Evolutionary conservation across 1,140 invertebrate species (phyloP), one percentile per base, ranked within the genome.

Genomic region (Rhyzopertha dominica): DNA sequence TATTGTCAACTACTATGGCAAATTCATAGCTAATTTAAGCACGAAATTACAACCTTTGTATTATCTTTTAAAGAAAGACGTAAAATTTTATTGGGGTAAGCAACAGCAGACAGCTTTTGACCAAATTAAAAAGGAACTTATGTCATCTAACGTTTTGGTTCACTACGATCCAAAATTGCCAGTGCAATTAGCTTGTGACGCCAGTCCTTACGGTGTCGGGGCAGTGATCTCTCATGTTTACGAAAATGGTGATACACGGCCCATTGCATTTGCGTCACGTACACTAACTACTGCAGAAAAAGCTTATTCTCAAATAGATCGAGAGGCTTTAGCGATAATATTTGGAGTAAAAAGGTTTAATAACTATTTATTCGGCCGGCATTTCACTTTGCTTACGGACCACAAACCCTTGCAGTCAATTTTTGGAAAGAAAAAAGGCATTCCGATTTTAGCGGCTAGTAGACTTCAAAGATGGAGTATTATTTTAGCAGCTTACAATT

Each of bases 11-110:
- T 74, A 69, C 41, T 64, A 66, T 43, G 29, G 62, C 2, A 53
- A 58, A 41, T 71, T 69, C 52, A 61, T 73, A 14, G 56, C 43
- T 41, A 57, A 53, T 31, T 52, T 62, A 50, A 65, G 65, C n/a
- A 41, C 49, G 14, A 58, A 63, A 20, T 56, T 65, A 9, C 53
- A 50, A 40, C 66, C 65, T 10, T 46, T 75, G 19, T 63, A 65
- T 31, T 24, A 61, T 8, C 54, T 73, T 3, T 39, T 60, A 20
- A 59, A 64, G 35, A 68, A 66, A 54, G 54, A 39, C 14, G 38
- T 4, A 53, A 19, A 40, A 5, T 69, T 64, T 45, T 9, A 32
- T 1, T 71, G 67, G 64, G 47, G 51, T n/a, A 34, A 54, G 2
- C 45, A 61, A 29, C 61, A 56, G 25, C 36, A 69, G n/a, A 16